A percentile compares a stretch with the other conserved stretches of the same genome.
Conservation (phyloP, 1,140 invertebrate species). For the Aplysia californica region DNA sequence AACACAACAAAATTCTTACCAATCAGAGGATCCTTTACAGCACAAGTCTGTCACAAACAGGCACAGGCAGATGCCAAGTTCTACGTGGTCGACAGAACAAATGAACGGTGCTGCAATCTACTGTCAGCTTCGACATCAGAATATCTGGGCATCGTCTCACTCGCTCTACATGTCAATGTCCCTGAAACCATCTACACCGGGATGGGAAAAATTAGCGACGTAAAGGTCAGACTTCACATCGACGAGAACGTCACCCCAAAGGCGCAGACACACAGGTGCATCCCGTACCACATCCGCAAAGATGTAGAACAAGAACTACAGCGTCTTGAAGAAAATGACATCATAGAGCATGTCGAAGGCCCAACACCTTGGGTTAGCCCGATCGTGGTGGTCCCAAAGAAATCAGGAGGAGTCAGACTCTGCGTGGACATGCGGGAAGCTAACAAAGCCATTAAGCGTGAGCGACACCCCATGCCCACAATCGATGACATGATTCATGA, state of each 20-base stretch:
- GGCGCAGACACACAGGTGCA: conserved; percentile 16
- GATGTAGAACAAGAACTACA: conserved; percentile 19
- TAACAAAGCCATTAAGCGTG: conserved; percentile 48
- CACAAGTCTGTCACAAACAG: neutral
- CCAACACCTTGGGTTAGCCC: conserved; percentile 52
- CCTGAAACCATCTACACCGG: neutral
- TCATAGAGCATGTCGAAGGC: conserved; percentile 36
- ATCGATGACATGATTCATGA: conserved; percentile 41
- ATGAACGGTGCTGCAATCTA: neutral
- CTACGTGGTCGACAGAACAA: conserved; percentile 1
- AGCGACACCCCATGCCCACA: conserved; percentile 54
- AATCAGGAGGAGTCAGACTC: conserved; percentile 42
- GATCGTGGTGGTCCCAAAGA: conserved; percentile 49
- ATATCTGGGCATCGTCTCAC: neutral
- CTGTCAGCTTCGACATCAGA: neutral
- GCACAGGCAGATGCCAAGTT: neutral
- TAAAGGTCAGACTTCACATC: conserved; percentile 26
- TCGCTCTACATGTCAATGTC: neutral
- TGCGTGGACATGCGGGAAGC: conserved; percentile 55
- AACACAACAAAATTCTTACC: neutral
- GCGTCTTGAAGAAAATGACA: neutral
- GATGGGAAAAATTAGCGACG: conserved; percentile 16
- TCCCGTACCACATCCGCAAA: conserved; percentile 25
- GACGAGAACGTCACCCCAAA: conserved; percentile 22
- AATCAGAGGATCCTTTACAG: neutral